Evolutionary conservation across 2,888 invertebrate genomes (phyloP).

Genomic region (Loripinus fragilis): DNA sequence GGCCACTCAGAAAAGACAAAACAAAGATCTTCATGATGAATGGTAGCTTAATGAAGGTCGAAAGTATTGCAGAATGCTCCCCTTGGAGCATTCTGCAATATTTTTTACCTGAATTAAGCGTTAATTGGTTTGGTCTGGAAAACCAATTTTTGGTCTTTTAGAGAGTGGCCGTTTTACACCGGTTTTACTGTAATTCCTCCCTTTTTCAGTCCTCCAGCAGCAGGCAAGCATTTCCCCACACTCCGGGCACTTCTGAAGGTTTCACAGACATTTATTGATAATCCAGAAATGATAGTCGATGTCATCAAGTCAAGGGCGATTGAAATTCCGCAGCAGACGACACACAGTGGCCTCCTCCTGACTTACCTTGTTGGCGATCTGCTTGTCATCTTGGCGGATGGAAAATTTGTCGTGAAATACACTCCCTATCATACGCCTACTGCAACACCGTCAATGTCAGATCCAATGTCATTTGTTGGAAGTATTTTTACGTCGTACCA

Average conservation of each 20-base stretch:
- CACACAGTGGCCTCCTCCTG: constrained; percentile 44
- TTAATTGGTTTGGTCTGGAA: too few species aligned
- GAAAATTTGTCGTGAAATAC: constrained; percentile 47
- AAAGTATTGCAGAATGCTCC: too few species aligned
- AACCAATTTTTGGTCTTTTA: too few species aligned
- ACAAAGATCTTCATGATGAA: too few species aligned
- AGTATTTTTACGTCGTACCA: constrained; percentile 61
- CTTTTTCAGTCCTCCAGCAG: constrained; percentile 59
- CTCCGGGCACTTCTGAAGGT: constrained; percentile 60
- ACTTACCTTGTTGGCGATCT: constrained; percentile 67
- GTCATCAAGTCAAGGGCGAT: constrained; percentile 59
- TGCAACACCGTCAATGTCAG: constrained; percentile 44
- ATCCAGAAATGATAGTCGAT: constrained; percentile 54
- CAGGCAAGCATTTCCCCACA: constrained; percentile 60
- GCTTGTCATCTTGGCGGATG: constrained; percentile 65
- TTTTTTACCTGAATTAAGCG: too few species aligned
- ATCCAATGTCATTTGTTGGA: constrained; percentile 59
- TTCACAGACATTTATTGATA: constrained; percentile 57
- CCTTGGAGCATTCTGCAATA: too few species aligned
- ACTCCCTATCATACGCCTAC: constrained; percentile 55
- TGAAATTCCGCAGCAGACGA: constrained; percentile 48
- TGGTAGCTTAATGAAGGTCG: too few species aligned
- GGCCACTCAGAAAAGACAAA: too few species aligned
- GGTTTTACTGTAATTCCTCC: too few species aligned
- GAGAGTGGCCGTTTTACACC: too few species aligned